A percentile compares a stretch with the other conserved stretches of the same genome.
Evolutionary conservation across 1,140 invertebrate species (phyloP).

Genomic region (Drosophila rhopaloa): DNA sequence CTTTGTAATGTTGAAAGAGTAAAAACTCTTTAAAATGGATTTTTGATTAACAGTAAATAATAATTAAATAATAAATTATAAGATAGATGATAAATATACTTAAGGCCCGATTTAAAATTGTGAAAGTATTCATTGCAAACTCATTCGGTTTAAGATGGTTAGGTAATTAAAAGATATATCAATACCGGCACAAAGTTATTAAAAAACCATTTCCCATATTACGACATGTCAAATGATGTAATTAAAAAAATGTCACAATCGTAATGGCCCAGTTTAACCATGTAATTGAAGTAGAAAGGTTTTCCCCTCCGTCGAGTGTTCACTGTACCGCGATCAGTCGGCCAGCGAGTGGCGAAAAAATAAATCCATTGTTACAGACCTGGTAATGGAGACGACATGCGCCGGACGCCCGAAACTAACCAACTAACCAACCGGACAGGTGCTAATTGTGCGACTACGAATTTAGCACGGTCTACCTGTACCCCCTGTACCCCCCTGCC

Average conservation of each 20-base stretch:
- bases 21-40: background rate
- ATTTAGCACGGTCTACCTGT: conserved; percentile 44
- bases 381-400: conserved; percentile 66
- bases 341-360: conserved; percentile 13
- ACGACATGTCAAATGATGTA: background rate
- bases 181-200: background rate
- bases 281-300: conserved; percentile 4
- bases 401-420: conserved; percentile 19
- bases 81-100: no score
- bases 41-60: no score
- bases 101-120: background rate
- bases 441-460: conserved; percentile 63
- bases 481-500: background rate
- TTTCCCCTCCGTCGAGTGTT: background rate
- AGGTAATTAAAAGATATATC: background rate
- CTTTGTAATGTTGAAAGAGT: background rate
- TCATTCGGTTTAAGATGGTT: background rate
- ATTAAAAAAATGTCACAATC: conserved; percentile 10
- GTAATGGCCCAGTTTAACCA: conserved; percentile 4
- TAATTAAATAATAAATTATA: no score
- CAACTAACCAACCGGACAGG: conserved; percentile 39
- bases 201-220: conserved; percentile 1
- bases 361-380: conserved; percentile 19
- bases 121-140: background rate
- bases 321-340: conserved; percentile 29